These are phyloP conservation scores for Lottia gigantea DNA, from an alignment of 2,888 invertebrate species.

Conservation along the genomic window DNA sequence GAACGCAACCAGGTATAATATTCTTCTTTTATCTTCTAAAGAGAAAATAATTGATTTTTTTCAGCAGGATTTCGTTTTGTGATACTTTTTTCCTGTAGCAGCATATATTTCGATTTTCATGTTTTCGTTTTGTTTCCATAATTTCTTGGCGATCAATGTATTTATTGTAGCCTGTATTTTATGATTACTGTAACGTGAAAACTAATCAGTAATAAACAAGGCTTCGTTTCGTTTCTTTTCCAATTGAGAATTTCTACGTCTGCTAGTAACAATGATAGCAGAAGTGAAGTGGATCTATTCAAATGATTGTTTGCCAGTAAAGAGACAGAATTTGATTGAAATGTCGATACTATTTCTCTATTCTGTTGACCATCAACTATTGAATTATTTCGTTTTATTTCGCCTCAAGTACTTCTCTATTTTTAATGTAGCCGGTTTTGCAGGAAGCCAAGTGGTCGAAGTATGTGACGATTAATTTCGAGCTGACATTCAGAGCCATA, in stretches of 20 bases:
- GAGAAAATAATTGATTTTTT: background rate
- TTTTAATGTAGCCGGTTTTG: background rate
- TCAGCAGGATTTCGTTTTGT: background rate
- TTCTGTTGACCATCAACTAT: conserved; percentile 1
- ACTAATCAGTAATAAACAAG: conserved; percentile 6
- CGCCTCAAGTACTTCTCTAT: conserved; percentile 8
- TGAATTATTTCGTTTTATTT: conserved; percentile 7
- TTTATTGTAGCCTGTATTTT: conserved; percentile 1
- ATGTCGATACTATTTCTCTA: conserved; percentile 4
- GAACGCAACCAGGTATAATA: background rate
- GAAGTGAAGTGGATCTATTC: too few relatives aligned
- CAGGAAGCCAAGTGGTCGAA: background rate
- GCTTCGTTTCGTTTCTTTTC: conserved; percentile 2
- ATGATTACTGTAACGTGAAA: conserved; percentile 5
- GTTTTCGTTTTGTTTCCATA: background rate
- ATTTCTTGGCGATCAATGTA: background rate
- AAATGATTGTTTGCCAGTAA: too few relatives aligned
- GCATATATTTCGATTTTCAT: conserved; percentile 4
- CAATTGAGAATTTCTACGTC: conserved; percentile 6
- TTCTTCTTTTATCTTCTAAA: too few relatives aligned
- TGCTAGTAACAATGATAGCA: background rate
- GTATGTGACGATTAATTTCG: too few relatives aligned
- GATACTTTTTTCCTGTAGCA: conserved; percentile 2
- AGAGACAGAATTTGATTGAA: background rate
- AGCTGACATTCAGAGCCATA: too few relatives aligned